Evolutionary conservation across 1,140 invertebrate species (phyloP).

Genomic region (Magallana angulata): DNA sequence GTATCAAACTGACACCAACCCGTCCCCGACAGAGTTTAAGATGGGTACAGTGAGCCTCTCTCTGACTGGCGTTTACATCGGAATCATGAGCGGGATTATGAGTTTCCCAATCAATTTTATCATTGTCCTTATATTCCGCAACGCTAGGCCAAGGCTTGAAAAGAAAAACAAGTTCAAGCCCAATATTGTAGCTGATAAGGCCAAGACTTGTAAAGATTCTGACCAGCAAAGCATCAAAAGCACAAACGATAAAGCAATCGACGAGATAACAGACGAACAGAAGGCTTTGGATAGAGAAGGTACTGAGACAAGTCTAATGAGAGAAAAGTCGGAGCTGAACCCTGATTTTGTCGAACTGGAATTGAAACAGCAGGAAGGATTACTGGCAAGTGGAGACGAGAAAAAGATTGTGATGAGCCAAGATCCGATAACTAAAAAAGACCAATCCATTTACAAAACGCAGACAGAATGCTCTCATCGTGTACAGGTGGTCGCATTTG

Average conservation of each 20-base stretch:
- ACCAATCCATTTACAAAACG: background rate
- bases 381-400: slow-evolving; percentile 34
- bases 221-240: background rate
- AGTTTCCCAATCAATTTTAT: slow-evolving; percentile 65
- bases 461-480: slow-evolving; percentile 28
- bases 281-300: slow-evolving; percentile 13
- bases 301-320: background rate
- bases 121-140: slow-evolving; percentile 64
- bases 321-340: slow-evolving; percentile 39
- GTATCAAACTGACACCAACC: slow-evolving; percentile 57
- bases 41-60: slow-evolving; percentile 62
- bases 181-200: background rate
- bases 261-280: background rate
- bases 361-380: slow-evolving; percentile 43
- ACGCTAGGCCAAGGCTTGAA: slow-evolving; percentile 51
- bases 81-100: slow-evolving; percentile 59
- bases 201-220: background rate
- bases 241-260: background rate
- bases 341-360: slow-evolving; percentile 44
- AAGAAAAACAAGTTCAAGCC: slow-evolving; percentile 40
- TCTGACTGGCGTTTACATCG: slow-evolving; percentile 57
- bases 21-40: slow-evolving; percentile 46
- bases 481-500: background rate
- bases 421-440: background rate
- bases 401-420: background rate